A percentile compares a stretch with the other conserved stretches of the same genome.
Evolutionary conservation across 2,888 invertebrate species (phyloP).

Genomic region (Eilema depressum): DNA sequence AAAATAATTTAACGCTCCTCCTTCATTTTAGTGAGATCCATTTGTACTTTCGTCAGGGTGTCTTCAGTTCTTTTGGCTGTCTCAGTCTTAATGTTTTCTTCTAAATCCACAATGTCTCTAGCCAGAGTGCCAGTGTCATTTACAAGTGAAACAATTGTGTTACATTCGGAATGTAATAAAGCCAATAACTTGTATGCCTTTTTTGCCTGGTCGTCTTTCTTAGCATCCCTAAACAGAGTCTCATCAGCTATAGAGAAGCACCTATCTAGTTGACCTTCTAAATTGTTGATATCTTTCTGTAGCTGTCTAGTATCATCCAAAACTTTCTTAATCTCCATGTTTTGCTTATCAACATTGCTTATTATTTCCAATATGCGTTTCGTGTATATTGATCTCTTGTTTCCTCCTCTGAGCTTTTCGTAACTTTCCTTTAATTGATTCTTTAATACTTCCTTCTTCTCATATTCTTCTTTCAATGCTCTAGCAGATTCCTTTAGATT

Average conservation of each 20-base stretch:
- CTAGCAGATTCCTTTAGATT: conserved; percentile 75
- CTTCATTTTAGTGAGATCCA: conserved; percentile 87
- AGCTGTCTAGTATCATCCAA: conserved; percentile 94
- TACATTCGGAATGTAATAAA: conserved; percentile 95
- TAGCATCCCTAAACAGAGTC: conserved; percentile 96
- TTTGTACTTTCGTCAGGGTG: conserved; percentile 92
- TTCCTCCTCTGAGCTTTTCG: conserved; percentile 85
- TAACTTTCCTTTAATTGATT: conserved; percentile 88
- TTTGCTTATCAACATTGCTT: conserved; percentile 97
- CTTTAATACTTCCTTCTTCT: conserved; percentile 86
- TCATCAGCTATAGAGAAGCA: conserved; percentile 98
- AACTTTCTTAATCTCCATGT: conserved; percentile 96
- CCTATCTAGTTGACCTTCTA: conserved; percentile 96
- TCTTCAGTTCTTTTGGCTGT: conserved; percentile 92
- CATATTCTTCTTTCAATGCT: conserved; percentile 78
- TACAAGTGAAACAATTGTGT: conserved; percentile 93
- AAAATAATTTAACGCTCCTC: conserved; percentile 60
- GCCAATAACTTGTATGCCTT: conserved; percentile 96
- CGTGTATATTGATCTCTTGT: conserved; percentile 94
- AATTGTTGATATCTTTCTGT: conserved; percentile 97
- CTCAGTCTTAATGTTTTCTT: conserved; percentile 96
- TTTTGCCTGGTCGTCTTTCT: conserved; percentile 94
- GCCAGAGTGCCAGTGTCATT: conserved; percentile 95
- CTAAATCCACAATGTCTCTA: conserved; percentile 95
- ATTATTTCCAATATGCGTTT: conserved; percentile 97